Conservation (phyloP, 2,797 vertebrate genomes). For the Hylomyscus alleni region DNA sequence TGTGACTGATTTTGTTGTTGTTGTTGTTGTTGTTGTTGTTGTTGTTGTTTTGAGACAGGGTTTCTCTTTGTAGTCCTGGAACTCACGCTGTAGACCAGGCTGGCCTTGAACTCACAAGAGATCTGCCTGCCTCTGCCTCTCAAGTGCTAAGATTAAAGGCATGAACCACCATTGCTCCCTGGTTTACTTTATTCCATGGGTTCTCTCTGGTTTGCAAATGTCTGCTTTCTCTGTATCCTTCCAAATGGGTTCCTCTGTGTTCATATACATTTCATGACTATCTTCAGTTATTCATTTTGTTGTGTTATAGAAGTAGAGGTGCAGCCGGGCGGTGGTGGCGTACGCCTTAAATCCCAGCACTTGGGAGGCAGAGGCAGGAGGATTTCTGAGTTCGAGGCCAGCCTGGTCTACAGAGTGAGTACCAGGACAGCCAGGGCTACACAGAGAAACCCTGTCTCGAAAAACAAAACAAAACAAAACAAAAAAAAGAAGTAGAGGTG, state of each 20-base stretch:
- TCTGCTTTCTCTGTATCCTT: background rate
- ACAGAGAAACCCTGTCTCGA: too few relatives aligned
- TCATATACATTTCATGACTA: background rate
- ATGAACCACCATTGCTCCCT: background rate
- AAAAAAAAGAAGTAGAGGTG: background rate
- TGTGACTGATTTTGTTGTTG: background rate
- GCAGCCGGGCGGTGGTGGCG: too few relatives aligned
- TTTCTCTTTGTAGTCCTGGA: background rate
- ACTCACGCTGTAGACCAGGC: background rate
- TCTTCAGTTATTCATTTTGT: background rate
- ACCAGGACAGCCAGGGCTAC: too few relatives aligned
- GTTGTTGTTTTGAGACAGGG: background rate
- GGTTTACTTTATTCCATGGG: background rate
- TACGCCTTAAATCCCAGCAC: too few relatives aligned
- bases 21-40: background rate
- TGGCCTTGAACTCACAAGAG: background rate
- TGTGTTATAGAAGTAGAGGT: background rate
- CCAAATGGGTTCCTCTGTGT: background rate
- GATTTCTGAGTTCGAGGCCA: too few relatives aligned
- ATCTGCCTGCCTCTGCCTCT: background rate
- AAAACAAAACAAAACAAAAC: too few relatives aligned
- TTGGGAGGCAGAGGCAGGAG: too few relatives aligned
- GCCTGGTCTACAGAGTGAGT: too few relatives aligned
- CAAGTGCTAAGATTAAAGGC: background rate
- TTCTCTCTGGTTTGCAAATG: background rate